Base-by-base conservation (phyloP, 2,797 vertebrate genomes). In the Danio tinwini region DNA sequence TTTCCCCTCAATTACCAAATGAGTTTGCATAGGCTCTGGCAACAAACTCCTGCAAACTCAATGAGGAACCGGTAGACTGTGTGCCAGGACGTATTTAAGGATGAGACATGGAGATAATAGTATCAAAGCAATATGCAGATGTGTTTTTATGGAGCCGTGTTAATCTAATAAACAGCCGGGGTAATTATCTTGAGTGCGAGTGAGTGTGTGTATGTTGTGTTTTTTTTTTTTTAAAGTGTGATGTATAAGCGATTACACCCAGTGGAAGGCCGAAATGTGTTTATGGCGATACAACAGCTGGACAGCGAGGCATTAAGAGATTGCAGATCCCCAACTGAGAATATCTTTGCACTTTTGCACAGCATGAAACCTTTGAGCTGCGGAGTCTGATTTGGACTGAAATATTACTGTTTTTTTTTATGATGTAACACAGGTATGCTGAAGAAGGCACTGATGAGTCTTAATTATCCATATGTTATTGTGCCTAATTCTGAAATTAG, bases 381-480 rank as follows among this genome's bases (percentile, higher is more conserved):
- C 45, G 88, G 87, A 44, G 12, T 29, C 40, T 72, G n/a, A 17
- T 58, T 72, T 29, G 21, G 52, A 45, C 42, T 42, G 53, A 45
- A 45, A 56, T 21, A 44, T 16, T 14, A 55, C 17, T 58, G 10
- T 29, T 29, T 29, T n/a, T 29, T n/a, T 45, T 58, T 58, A 72
- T 58, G 3, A 71, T 42, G 10, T 53, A 59, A 7, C 70, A 49
- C 44, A 61, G 42, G 19, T 62, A 62, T 37, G 2, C n/a, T n/a
- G 87, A 89, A 88, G 84, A 83, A 87, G 85, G 86, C 91, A 90
- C 88, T 90, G 92, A 93, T 92, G 89, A 84, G 83, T 82, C 86
- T 86, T 94, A 92, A 93, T 93, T 91, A 89, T 87, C 90, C 91
- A 90, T 91, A 91, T 93, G 91, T 87, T 68, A 74, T 59, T 81